A percentile compares a stretch with the other conserved stretches of the same genome.
Conservation (phyloP, 2,113 vertebrate genomes). For the Brachyistius frenatus region DNA sequence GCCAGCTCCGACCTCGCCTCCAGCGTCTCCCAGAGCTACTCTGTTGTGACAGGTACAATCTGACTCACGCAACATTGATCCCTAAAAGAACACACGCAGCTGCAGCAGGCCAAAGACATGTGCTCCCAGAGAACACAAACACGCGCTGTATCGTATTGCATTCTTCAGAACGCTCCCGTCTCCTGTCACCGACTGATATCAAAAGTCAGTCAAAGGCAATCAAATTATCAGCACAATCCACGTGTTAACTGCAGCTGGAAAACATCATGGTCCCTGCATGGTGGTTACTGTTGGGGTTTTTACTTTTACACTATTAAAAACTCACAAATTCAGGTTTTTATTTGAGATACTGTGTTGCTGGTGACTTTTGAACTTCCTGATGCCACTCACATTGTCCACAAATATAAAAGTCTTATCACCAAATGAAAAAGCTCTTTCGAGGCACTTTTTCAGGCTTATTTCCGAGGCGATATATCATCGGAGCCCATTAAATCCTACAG, state of each 20-base stretch:
- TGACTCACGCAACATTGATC: constrained; percentile 60
- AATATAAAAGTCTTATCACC: constrained; percentile 33
- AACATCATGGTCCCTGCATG: not conserved
- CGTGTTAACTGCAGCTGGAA: not conserved
- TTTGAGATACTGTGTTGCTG: constrained; percentile 15
- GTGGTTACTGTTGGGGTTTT: not conserved
- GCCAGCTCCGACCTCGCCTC: constrained; percentile 96
- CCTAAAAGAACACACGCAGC: constrained; percentile 49
- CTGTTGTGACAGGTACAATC: constrained; percentile 91
- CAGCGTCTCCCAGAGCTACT: constrained; percentile 99
- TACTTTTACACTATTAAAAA: too few species aligned
- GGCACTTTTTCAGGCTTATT: constrained; percentile 47
- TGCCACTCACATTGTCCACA: constrained; percentile 25
- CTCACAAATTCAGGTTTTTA: too few species aligned
- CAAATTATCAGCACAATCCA: not conserved
- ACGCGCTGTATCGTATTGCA: not conserved
- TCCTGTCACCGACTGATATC: not conserved
- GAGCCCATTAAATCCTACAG: constrained; percentile 74
- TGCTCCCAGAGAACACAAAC: constrained; percentile 34
- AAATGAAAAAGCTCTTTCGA: constrained; percentile 39
- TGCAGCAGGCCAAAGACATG: constrained; percentile 56
- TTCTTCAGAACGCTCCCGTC: constrained; percentile 7
- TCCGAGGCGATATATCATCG: constrained; percentile 68
- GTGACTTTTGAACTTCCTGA: constrained; percentile 1
- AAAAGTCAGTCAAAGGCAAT: not conserved